Base-by-base conservation (phyloP, 64 coral and sea anemone genomes). In the Montipora sp. region DNA sequence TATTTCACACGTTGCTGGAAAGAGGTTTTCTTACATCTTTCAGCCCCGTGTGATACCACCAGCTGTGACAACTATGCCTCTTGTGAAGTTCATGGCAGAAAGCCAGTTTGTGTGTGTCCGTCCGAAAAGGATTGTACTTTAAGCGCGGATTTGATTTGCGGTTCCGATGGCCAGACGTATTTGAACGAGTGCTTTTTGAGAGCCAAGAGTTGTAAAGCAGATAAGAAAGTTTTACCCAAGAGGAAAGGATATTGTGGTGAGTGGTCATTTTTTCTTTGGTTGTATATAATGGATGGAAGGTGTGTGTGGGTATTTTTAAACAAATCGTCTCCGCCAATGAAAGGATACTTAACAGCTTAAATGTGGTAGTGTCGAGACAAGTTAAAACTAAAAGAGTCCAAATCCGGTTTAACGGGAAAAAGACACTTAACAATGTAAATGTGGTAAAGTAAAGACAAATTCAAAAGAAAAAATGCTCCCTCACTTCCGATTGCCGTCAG, bases 221-320 rank as follows among this genome's bases (percentile, higher is more conserved):
- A 87, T 22, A 90, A 94, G 84, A 88, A 45, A 78, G 94, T 83
- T 8, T 83, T 23, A 50, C 73, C 44, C 18, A 72, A 84, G 22
- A 88, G 89, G 22, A 57, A 89, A 27, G 95, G 95, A 24, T 97
- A 97, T 63, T 97, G 95, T 73, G 87, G 95, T 97, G 67, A 93
- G 92, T 90, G 46, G 44, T 55, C n/a, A 77, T 20, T 21, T 63
- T 23, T 14, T 16, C 0, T 68, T 4, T 13, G 18, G 16, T 4
- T 0, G 20, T 27, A 71, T 2, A 48, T 14, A 13, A 13, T 18
- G 8, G 23, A 75, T 36, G 36, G 21, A 75, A 18, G 8, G 73
- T 36, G 36, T 36, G 36, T 36, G 36, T 36, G 36, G 36, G 36
- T 36, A 36, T 36, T 36, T 36, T 36, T 36, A 36, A 36, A 36